phyloP scores from a whole-genome alignment of 2,888 invertebrate genomes.

The Tetanocera ferruginea region DNA sequence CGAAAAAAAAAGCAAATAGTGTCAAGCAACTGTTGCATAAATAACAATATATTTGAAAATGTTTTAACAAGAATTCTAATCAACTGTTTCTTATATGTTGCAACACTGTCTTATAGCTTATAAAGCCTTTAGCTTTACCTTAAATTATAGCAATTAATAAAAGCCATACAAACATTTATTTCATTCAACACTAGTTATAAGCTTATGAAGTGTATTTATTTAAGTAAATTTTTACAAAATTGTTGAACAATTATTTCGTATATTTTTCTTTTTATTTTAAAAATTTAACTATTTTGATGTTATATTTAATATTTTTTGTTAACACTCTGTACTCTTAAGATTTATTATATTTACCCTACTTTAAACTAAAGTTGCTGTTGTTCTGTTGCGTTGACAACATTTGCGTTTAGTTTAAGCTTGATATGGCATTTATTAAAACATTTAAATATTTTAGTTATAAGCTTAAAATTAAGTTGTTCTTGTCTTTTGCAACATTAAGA shows the following conservation, averaged over 20 bases:
- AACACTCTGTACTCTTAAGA: background rate
- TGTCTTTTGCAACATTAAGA: too few relatives aligned
- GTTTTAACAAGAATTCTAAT: background rate
- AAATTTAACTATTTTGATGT: background rate
- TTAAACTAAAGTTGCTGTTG: too few relatives aligned
- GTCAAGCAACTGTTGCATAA: background rate
- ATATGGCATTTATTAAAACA: background rate
- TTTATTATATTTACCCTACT: background rate
- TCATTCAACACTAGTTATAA: background rate
- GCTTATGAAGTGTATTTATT: background rate
- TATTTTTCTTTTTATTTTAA: background rate
- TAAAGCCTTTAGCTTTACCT: background rate
- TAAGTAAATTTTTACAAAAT: background rate
- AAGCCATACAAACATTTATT: slow-evolving; percentile 22
- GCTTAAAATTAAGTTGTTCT: background rate
- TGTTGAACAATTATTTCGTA: background rate
- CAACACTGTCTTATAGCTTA: slow-evolving; percentile 10
- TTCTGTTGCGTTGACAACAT: background rate
- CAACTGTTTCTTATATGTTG: background rate
- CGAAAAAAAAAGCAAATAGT: background rate
- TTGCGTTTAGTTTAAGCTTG: background rate
- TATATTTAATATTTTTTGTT: background rate
- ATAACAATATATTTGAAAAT: background rate
- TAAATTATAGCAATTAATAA: background rate
- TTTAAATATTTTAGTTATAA: background rate